Base-by-base conservation (phyloP, 2,888 invertebrate species). In the Cosmia trapezina region DNA sequence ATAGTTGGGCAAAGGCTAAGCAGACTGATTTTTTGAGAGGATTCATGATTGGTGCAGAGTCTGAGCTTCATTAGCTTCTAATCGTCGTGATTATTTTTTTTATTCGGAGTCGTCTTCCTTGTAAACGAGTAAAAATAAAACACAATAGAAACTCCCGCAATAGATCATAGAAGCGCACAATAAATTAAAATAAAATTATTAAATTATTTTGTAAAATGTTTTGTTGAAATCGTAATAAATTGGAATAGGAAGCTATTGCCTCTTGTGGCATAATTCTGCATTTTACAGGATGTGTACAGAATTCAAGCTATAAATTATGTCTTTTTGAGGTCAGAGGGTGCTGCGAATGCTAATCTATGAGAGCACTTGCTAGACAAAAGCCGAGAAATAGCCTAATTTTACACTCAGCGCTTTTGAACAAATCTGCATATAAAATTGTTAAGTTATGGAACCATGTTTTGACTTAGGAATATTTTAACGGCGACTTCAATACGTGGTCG, bases 271-370 rank as follows among this genome's bases (percentile, higher is more conserved):
- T 47, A 67, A 62, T 67, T 56, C 45, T 63, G 73, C 43, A 59
- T 66, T 83, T 70, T 78, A 61, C 66, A 49, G 56, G 17, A 81
- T 81, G 57, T 63, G 49, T 70, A 67, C 61, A 45, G 45, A 70
- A 74, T 74, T 65, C 45, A 33, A 65, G 68, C 49, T 19, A 74
- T 83, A 83, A 78, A 81, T 81, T 79, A 80, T 53, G 51, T 68
- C 61, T 41, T 70, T 71, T 61, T 74, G 80, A 70, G 83, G 80
- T 74, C 74, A 83, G 57, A 65, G 59, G 41, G 73, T 62, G 43
- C 63, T 22, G 59, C 47, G 12, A 57, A 83, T 51, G 62, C 56
- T 83, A 83, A 79, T 79, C 75, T 75, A 71, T 62, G 68, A 69
- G 59, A 33, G 67, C 65, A 53, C 59, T 73, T 70, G 51, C 70